Evolutionary conservation across 2,113 vertebrate genomes (phyloP), one percentile per base, ranked within the genome.

Genomic region (Corapipo altera): DNA sequence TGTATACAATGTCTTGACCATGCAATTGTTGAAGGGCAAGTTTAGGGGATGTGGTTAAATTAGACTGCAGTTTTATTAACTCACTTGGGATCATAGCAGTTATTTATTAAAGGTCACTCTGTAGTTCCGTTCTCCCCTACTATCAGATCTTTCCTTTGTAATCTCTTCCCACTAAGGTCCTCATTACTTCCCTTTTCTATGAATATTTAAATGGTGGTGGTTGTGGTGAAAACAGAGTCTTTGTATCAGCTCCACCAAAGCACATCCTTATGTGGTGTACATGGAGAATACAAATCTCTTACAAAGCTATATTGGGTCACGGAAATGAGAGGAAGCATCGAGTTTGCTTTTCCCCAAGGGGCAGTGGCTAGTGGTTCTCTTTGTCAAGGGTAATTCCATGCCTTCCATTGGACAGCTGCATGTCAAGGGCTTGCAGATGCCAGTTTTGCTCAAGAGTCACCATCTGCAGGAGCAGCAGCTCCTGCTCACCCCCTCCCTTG

Each of bases 41-140:
- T 74, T 85, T 81, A 79, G 46, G 66, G 83, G 71, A 95, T 82
- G 94, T 92, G 88, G 91, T 88, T 94, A 71, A 91, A 92, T 86
- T 55, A 59, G 46, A 41, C 64, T 84, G 74, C 70, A 62, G 37
- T 91, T 94, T 92, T 64, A 85, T 95, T 78, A 82, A 75, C 22
- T 93, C 12, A 0, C 39, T 66, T 75, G 87, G 49, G 87, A 82
- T 65, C 8, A 0, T n/a, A 49, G 81, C 41, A 61, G 41, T 87
- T 91, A 30, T 33, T 94, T 88, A 73, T 67, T 52, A 75, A 35
- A 88, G 41, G 51, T 82, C 41, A 22, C 22, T 46, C 74, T 49
- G 39, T 57, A 78, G 33, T 37, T 79, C 73, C 0, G 0, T 59
- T 91, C 48, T 81, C 24, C 52, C 27, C 20, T 49, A 5, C 43